phyloP scores from a whole-genome alignment of 2,888 invertebrate species.

The Latrodectus elegans region DNA sequence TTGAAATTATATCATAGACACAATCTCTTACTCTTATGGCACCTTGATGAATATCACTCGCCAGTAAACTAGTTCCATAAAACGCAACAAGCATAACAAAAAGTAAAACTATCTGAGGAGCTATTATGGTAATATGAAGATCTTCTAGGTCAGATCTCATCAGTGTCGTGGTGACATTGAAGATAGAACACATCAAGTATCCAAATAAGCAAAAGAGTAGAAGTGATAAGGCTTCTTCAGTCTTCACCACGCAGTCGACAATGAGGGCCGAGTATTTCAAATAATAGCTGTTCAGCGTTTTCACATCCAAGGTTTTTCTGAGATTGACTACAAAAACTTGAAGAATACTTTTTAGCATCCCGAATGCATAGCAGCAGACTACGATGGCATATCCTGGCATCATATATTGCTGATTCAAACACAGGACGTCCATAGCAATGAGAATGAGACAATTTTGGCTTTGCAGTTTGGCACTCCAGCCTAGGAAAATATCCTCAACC shows the following conservation, averaged over 20 bases:
- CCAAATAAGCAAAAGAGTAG: not conserved
- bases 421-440: not conserved
- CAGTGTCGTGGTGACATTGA: not conserved
- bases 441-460: not conserved
- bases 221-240: not conserved
- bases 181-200: not conserved
- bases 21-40: conserved; percentile 7
- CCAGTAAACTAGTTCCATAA: conserved; percentile 10
- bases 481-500: not conserved
- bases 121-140: not conserved
- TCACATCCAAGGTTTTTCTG: not conserved
- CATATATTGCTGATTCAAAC: not conserved
- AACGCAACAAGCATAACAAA: not conserved
- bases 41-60: conserved; percentile 4
- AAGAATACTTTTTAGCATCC: not conserved
- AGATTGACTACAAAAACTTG: not conserved
- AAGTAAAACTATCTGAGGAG: not conserved
- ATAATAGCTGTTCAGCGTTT: not conserved
- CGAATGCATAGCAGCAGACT: not conserved
- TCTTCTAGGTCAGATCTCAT: not conserved
- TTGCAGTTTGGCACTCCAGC: not conserved
- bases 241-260: not conserved
- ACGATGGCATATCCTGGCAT: not conserved
- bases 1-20: not conserved
- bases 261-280: not conserved